Evolutionary conservation across 2,888 invertebrate genomes (phyloP), one percentile per base, ranked within the genome.

Genomic region (Epsilonema sp.): DNA sequence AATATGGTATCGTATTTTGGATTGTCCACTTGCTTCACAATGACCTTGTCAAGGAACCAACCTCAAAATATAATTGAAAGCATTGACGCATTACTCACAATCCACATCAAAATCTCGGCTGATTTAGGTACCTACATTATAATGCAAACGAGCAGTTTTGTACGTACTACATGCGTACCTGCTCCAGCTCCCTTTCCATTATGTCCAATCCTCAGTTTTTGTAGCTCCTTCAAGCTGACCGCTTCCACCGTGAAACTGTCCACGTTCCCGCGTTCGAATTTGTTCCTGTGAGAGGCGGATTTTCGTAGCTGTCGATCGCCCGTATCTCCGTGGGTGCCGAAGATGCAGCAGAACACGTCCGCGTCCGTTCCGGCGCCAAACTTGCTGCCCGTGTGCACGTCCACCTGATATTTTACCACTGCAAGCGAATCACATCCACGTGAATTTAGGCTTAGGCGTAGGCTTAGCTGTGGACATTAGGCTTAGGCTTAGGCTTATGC

Each of bases 311-410:
- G 19, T 3, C 41, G 11, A 8, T 13, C 40, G 5, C 19, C 40
- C 24, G 23, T 40, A 4, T 8, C n/a, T 8, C 37, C 47, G 22
- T 25, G 11, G 3, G 3, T 31, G 2, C 68, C 67, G 52, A 65
- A 65, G 51, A 68, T 41, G 3, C 59, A 61, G 41, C 66, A 52
- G 52, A 54, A 62, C 3, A 68, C 66, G 48, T 65, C 62, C 42
- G 67, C 67, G 49, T 65, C 63, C 2, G 68, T 68, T 8, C 67
- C 67, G 1, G 66, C 63, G 5, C 65, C 65, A 23, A 55, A 51
- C 46, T 58, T 62, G 46, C 62, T 55, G 20, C 21, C 16, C 22
- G 46, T 46, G n/a, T n/a, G n/a, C n/a, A n/a, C n/a, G n/a, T n/a
- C n/a, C n/a, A n/a, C n/a, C n/a, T n/a, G n/a, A n/a, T n/a, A n/a